A percentile compares a stretch with the other conserved stretches of the same genome.
phyloP scores from a whole-genome alignment of 2,113 vertebrate genomes.

The Syrmaticus mikado region DNA sequence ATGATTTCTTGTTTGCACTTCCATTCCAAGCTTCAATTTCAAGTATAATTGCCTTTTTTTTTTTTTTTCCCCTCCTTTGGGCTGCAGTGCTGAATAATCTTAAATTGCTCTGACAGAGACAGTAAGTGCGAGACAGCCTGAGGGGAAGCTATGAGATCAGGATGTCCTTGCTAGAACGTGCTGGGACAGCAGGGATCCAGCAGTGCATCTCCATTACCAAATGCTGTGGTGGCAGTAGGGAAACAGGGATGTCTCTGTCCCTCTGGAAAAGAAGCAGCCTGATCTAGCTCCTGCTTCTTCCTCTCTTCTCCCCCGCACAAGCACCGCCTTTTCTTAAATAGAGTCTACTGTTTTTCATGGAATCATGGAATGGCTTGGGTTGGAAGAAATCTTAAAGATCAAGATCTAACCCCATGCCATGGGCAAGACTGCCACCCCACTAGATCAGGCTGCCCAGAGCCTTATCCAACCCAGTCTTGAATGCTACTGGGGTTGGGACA shows the following conservation, averaged over 20 bases:
- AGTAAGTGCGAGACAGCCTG: background rate
- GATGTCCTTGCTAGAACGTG: background rate
- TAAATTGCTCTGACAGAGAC: constrained; percentile 7
- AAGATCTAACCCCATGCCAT: no score
- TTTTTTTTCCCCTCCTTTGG: background rate
- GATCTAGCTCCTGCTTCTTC: background rate
- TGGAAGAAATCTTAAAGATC: no score
- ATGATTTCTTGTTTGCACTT: background rate
- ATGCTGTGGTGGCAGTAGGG: background rate
- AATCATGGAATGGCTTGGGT: no score
- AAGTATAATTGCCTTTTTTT: background rate
- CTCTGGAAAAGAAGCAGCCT: background rate
- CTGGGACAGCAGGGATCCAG: background rate
- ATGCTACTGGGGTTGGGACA: no score
- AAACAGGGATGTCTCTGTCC: background rate
- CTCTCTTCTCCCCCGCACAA: background rate
- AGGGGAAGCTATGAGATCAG: background rate
- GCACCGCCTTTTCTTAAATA: background rate
- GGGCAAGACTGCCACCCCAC: no score
- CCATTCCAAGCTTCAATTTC: constrained; percentile 1
- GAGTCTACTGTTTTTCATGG: background rate
- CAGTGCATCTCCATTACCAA: background rate
- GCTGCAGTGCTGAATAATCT: constrained; percentile 21
- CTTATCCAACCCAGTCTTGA: no score
- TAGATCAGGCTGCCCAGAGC: no score